phyloP scores from a whole-genome alignment of 2,888 invertebrate genomes.

The Notocelia uddmanniana region DNA sequence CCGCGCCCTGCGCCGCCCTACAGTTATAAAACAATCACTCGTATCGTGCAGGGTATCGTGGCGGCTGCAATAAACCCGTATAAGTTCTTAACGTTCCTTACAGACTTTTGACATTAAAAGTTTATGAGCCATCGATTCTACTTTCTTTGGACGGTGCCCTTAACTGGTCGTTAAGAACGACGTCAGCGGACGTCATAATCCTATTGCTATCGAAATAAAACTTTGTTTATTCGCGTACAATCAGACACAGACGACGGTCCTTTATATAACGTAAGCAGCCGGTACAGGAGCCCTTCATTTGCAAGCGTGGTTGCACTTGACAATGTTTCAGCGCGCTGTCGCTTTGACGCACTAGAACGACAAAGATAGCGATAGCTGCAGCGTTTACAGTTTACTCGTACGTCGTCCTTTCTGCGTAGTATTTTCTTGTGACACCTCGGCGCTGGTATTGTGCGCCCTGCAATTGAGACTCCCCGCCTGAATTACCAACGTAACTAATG shows the following conservation, averaged over 20 bases:
- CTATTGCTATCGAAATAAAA: not conserved
- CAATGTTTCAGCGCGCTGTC: constrained; percentile 29
- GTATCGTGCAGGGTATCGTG: constrained; percentile 34
- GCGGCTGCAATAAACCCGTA: constrained; percentile 38
- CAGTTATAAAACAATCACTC: constrained; percentile 41
- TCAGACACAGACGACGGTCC: not conserved
- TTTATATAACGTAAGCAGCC: constrained; percentile 16
- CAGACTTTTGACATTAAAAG: constrained; percentile 42
- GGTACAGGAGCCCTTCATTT: constrained; percentile 38
- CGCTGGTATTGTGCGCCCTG: constrained; percentile 68
- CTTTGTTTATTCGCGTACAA: constrained; percentile 5
- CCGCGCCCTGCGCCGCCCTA: constrained; percentile 59
- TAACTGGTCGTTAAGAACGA: constrained; percentile 21
- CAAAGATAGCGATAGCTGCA: constrained; percentile 31
- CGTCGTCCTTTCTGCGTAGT: constrained; percentile 31
- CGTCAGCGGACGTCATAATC: constrained; percentile 5
- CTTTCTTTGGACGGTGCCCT: constrained; percentile 15
- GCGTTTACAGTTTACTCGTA: constrained; percentile 26
- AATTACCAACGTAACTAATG: constrained; percentile 62
- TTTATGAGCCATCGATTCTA: constrained; percentile 32
- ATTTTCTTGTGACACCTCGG: constrained; percentile 44
- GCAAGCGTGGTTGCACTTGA: constrained; percentile 37
- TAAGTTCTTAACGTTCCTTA: constrained; percentile 38
- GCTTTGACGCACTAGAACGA: constrained; percentile 38
- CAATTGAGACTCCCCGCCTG: constrained; percentile 71